These are phyloP conservation scores for Drosophila mayri DNA, from an alignment of 1,140 invertebrate genomes.

Conservation along the genomic window DNA sequence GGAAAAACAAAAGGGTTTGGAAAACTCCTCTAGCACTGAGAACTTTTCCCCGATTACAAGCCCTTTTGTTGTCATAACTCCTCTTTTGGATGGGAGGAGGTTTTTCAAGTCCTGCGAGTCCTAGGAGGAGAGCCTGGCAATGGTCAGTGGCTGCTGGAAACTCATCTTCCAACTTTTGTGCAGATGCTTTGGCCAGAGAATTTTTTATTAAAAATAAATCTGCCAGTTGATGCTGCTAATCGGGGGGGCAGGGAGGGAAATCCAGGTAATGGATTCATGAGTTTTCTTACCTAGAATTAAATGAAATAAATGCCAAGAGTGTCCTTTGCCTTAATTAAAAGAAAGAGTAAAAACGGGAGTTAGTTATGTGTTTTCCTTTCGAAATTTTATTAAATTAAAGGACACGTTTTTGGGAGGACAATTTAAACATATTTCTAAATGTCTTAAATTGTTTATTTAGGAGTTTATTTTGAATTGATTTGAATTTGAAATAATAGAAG, in stretches of 20 bases:
- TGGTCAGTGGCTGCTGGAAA: slow-evolving; percentile 22
- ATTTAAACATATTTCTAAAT: neutral
- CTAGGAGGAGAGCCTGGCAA: neutral
- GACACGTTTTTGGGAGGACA: too few relatives aligned
- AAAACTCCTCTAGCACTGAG: slow-evolving; percentile 21
- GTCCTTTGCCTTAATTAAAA: neutral
- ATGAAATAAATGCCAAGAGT: slow-evolving; percentile 5
- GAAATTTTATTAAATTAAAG: too few relatives aligned
- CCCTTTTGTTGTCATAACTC: slow-evolving; percentile 49
- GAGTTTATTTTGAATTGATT: neutral
- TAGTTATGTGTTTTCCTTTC: neutral
- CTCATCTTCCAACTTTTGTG: slow-evolving; percentile 7
- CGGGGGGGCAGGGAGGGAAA: neutral
- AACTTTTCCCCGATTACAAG: slow-evolving; percentile 40
- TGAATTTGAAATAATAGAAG: too few relatives aligned
- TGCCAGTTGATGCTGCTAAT: slow-evolving; percentile 2
- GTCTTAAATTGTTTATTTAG: neutral
- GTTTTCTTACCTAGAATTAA: slow-evolving; percentile 11
- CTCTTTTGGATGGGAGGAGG: slow-evolving; percentile 13
- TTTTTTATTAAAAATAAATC: slow-evolving; percentile 28
- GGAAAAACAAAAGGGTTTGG: slow-evolving; percentile 54
- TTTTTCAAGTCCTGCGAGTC: slow-evolving; percentile 21
- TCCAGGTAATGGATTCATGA: neutral
- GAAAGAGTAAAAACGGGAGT: neutral
- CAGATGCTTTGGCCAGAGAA: slow-evolving; percentile 1